Evolutionary conservation across 2,113 vertebrate species (phyloP), one percentile per base, ranked within the genome.

Genomic region (Meles meles): DNA sequence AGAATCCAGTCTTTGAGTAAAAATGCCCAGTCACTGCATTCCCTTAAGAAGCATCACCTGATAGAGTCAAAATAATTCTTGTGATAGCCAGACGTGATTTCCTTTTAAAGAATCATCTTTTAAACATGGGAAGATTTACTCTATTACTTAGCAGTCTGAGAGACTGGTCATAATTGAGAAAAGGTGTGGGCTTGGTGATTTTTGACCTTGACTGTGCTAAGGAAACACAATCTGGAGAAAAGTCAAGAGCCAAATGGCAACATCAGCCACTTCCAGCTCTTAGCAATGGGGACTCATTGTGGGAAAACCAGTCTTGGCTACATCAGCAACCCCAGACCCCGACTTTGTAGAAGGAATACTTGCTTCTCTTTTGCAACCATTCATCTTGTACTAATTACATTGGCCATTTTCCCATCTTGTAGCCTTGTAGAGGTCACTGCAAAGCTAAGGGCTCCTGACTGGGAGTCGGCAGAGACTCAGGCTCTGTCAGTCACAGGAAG

Each of bases 401-500:
- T 69, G 92, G 12, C 83, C 93, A 72, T 92, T 95, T 94, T 63
- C 81, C 95, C 79, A 95, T 95, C 82, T 93, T 76, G 52, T 71
- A 92, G 57, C 29, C 87, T 76, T 34, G 84, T 52, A 49, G 67
- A 90, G 83, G 77, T 93, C 49, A 72, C 83, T 94, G 90, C 39
- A 59, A 94, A 93, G 59, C 80, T 97, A 97, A 97, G 49, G n/a
- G 80, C 47, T 86, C 52, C 80, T 87, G 83, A 61, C 95, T 90
- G 47, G 55, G 84, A 89, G 79, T 9, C 90, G 82, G 55, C 71
- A 39, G 11, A 83, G 94, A 97, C 94, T 90, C 29, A 5, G 14
- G 14, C 42, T 57, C 84, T 94, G 84, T 85, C 92, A 3, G 1
- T 95, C 97, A 90, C 47, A 92, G 92, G 39, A 98, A 96, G 94